Evolutionary conservation across 2,113 vertebrate genomes (phyloP), one percentile per base, ranked within the genome.

Genomic region (Cheirogaleus medius): DNA sequence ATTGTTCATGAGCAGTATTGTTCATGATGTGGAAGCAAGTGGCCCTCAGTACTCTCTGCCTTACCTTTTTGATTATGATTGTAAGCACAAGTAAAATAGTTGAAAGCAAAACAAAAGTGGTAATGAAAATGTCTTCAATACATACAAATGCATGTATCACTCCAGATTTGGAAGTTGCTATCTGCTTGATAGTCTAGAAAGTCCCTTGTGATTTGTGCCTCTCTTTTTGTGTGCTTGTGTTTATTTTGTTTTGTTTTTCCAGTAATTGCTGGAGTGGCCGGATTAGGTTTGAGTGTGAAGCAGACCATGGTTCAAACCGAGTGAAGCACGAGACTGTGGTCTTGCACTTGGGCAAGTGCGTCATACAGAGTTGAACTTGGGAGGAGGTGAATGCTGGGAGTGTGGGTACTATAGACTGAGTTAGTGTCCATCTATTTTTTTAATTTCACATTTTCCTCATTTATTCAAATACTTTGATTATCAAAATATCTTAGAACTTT

Each of bases 321-420:
- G n/a, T 32, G 27, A 63, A 29, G 25, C 78, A 27, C 2, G 18
- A 27, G 54, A 0, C 15, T 4, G 15, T 20, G 37, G 23, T 39
- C n/a, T 27, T 5, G 20, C 0, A 18, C 34, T 13, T 17, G 37
- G 52, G 11, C 23, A 47, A 25, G 0, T 20, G 2, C 13, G 3
- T 44, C 11, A 2, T 52, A 4, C 3, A 85, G 21, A 14, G 9
- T 5, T 21, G 60, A 73, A 25, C 10, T 54, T 18, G 10, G 73
- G 7, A 47, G 34, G 20, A n/a, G 15, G 25, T 39, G 47, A 81
- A 81, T 39, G 13, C 17, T 18, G 14, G 23, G 32, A 74, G 25
- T 9, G 1, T 54, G 80, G 27, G 8, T 25, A 39, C 17, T 37
- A 5, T 29, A 20, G 4, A 82, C 34, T 32, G 6, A 14, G 21